Conservation (phyloP, 2,113 vertebrate genomes). For the Neotoma lepida region DNA sequence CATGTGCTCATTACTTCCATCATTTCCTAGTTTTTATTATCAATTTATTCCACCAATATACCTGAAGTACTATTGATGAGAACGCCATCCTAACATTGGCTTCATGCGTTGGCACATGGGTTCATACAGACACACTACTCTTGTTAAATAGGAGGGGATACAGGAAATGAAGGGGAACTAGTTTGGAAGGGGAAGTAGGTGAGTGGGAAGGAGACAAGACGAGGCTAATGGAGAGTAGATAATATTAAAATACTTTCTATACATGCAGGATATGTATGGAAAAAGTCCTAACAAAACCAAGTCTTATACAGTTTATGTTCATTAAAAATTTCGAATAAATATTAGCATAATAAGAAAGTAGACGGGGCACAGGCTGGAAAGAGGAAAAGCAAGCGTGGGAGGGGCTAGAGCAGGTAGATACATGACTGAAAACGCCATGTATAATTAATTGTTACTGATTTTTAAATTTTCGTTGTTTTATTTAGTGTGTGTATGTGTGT, state of each 20-base stretch:
- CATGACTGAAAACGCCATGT: background rate
- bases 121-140: slow-evolving; percentile 50
- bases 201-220: background rate
- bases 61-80: slow-evolving; percentile 56
- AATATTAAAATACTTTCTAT: background rate
- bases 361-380: background rate
- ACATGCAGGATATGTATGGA: background rate
- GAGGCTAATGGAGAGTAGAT: background rate
- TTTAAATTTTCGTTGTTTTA: background rate
- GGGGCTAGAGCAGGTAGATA: background rate
- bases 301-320: background rate
- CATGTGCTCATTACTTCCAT: background rate
- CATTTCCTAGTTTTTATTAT: slow-evolving; percentile 5
- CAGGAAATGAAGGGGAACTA: background rate
- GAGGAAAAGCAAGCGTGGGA: background rate
- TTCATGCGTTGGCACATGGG: slow-evolving; percentile 48
- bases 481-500: background rate
- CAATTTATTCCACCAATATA: slow-evolving; percentile 35
- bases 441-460: no score
- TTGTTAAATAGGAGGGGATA: background rate
- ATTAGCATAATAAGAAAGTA: background rate
- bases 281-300: background rate
- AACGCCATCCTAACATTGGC: slow-evolving; percentile 14
- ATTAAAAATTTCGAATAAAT: background rate
- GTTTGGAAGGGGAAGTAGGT: background rate